These are phyloP conservation scores for Sciurus carolinensis DNA, from an alignment of 2,797 vertebrate genomes.

Conservation along the genomic window DNA sequence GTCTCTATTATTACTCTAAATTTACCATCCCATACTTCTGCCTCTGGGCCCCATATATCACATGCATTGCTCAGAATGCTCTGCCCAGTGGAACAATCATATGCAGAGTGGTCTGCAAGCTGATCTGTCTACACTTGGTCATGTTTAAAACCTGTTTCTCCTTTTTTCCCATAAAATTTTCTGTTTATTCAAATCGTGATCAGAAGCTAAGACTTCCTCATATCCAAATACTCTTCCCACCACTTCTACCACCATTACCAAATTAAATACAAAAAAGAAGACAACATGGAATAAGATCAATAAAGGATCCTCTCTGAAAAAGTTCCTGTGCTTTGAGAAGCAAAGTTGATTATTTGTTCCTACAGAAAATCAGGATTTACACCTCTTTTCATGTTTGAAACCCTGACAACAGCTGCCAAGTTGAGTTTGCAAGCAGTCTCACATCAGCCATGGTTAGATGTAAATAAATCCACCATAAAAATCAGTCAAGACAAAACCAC, in stretches of 20 bases:
- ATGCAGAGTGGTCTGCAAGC: neutral
- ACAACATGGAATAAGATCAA: neutral
- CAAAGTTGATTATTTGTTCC: neutral
- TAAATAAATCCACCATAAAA: constrained; percentile 51
- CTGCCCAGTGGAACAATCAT: neutral
- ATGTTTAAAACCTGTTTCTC: neutral
- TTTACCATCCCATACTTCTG: neutral
- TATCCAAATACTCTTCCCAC: neutral
- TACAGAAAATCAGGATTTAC: constrained; percentile 36
- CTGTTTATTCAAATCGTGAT: constrained; percentile 37
- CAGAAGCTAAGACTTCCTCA: constrained; percentile 8
- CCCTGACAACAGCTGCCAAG: neutral
- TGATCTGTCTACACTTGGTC: neutral
- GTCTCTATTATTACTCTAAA: constrained; percentile 23
- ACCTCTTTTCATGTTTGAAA: neutral
- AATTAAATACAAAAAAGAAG: neutral
- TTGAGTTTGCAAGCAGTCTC: neutral
- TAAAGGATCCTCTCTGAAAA: neutral
- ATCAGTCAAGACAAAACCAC: neutral
- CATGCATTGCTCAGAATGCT: neutral
- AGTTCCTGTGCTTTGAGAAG: constrained; percentile 35
- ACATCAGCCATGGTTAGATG: neutral
- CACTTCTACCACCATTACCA: neutral
- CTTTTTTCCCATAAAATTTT: neutral
- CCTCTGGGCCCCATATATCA: neutral